These are phyloP conservation scores for Nephrotoma flavescens DNA, from an alignment of 2,888 invertebrate genomes.

Conservation along the genomic window DNA sequence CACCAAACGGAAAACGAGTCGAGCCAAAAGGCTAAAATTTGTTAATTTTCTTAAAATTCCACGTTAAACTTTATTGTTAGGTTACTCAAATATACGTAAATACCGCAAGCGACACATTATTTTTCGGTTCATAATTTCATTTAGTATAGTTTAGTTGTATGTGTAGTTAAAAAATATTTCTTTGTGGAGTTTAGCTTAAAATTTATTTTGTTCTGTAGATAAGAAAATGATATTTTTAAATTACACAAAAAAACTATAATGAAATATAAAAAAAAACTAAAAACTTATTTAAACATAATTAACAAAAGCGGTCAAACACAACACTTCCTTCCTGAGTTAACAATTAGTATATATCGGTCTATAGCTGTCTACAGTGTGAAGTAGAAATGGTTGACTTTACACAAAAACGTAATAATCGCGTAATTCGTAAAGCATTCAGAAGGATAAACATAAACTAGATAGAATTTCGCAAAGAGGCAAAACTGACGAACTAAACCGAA, in stretches of 20 bases:
- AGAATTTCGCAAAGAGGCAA: too few relatives aligned
- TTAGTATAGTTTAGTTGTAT: too few relatives aligned
- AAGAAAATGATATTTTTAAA: neutral
- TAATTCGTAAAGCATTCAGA: too few relatives aligned
- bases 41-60: neutral
- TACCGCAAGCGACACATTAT: neutral
- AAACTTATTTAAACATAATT: neutral
- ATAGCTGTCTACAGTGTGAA: neutral
- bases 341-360: neutral
- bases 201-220: neutral
- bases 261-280: neutral
- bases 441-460: too few relatives aligned
- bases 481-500: too few relatives aligned
- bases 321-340: conserved; percentile 4
- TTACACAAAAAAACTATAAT: neutral
- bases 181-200: neutral
- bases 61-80: neutral
- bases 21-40: neutral
- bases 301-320: conserved; percentile 4
- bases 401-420: too few relatives aligned
- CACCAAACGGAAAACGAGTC: neutral
- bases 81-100: neutral
- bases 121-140: neutral
- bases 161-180: neutral
- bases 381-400: neutral